Base-by-base conservation (phyloP, 2,113 vertebrate genomes). In the Thomomys bottae region DNA sequence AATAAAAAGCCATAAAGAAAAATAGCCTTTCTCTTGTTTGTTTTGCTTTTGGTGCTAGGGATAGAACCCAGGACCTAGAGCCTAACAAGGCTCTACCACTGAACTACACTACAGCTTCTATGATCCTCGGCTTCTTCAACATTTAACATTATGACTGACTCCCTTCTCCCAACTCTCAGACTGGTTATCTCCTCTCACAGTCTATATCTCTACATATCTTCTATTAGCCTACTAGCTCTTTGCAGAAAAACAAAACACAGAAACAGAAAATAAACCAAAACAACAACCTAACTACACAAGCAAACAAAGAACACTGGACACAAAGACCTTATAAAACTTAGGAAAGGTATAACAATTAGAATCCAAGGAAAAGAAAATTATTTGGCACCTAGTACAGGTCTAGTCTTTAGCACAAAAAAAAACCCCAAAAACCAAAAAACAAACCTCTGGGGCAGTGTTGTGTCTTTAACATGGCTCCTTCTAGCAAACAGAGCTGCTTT, bases 261-360 rank as follows among this genome's bases (percentile, higher is more conserved):
- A 86, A 78, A 8, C 36, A 83, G 45, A 45, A 45, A 45, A 45
- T 11, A 45, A 54, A 54, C 10, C 6, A 54, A 54, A 54, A 54
- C 6, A 54, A 54, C 14, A 0, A 54, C 49, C 12, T 15, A 54
- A 18, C 49, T 54, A 54, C 10, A 45, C 17, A 66, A 4, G 6
- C 42, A 84, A 45, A 45, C 8, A 66, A 88, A 72, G 54, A 85
- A 75, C 68, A 72, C 49, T 34, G 64, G 42, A 75, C 40, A 78
- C 7, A 93, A n/a, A 68, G 84, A n/a, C 18, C 70, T 81, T 83
- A 78, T 10, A 88, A 78, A 84, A 84, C 63, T 79, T 34, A 80
- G 42, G 4, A 38, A 94, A 88, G 79, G 24, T 3, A 68, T 57
- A 93, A 64, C 26, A 61, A 80, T 76, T 6, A 36, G 59, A 32